These are phyloP conservation scores for Numenius arquata DNA, from an alignment of 2,113 vertebrate genomes.

Conservation along the genomic window DNA sequence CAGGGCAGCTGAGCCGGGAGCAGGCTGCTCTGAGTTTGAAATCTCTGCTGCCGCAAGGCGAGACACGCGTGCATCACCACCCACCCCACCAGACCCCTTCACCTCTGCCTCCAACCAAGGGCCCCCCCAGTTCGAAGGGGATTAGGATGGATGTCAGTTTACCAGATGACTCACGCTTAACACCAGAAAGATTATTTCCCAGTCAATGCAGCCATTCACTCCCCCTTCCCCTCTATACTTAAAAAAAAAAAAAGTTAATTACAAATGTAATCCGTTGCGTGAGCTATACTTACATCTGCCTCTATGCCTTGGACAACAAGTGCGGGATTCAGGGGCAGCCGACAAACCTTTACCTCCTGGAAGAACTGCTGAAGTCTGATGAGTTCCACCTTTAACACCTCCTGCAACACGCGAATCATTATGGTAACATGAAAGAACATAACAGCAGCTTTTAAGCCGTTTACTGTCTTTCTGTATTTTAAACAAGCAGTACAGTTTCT, in stretches of 20 bases:
- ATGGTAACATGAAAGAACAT: background rate
- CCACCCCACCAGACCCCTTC: background rate
- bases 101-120: background rate
- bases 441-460: background rate
- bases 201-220: background rate
- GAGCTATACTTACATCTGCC: conserved; percentile 41
- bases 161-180: background rate
- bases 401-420: conserved; percentile 40
- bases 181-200: background rate
- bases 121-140: background rate
- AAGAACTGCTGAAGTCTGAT: conserved; percentile 65
- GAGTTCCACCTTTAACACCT: conserved; percentile 65
- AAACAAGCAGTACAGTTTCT: background rate
- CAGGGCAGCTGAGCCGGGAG: background rate
- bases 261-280: background rate
- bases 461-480: background rate
- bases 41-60: background rate
- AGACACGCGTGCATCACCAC: accelerated
- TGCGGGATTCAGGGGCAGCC: conserved; percentile 66
- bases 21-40: background rate
- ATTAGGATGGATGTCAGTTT: background rate
- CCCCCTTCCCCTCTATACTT: background rate
- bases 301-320: conserved; percentile 63
- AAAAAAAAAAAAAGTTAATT: background rate
- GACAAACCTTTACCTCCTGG: conserved; percentile 59